These are phyloP conservation scores for Macrotus californicus DNA, from an alignment of 2,113 vertebrate species.

Conservation along the genomic window DNA sequence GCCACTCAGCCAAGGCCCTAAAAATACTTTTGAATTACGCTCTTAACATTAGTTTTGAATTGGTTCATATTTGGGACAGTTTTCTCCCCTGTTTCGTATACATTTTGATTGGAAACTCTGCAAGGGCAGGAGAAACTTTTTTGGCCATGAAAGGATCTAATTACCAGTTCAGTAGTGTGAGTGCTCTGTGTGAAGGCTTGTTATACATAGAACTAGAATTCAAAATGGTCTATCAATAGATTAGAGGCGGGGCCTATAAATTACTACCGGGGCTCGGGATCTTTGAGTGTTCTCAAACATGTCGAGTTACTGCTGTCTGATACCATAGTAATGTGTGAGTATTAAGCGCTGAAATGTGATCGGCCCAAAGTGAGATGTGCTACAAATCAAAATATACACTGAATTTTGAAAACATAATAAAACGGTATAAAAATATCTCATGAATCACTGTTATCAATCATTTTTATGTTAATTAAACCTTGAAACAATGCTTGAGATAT, in stretches of 20 bases:
- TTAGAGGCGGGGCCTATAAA: background rate
- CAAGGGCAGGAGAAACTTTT: background rate
- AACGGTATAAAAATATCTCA: background rate
- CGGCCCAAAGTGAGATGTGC: background rate
- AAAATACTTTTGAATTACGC: background rate
- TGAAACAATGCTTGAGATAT: slow-evolving; percentile 18
- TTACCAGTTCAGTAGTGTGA: background rate
- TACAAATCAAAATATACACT: background rate
- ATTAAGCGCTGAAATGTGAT: background rate
- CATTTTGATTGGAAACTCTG: background rate
- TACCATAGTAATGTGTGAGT: background rate
- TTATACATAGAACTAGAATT: background rate
- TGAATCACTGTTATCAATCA: background rate
- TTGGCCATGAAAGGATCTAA: background rate
- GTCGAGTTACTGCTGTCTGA: background rate
- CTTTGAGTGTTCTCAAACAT: background rate
- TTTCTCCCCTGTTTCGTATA: background rate
- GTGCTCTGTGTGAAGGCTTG: background rate
- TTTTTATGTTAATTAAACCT: background rate
- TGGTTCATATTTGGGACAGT: background rate
- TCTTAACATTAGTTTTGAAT: background rate
- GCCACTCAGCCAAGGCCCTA: background rate
- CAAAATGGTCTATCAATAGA: background rate
- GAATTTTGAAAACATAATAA: background rate
- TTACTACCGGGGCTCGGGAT: background rate